Evolutionary conservation across 2,888 invertebrate genomes (phyloP), one percentile per base, ranked within the genome.

Genomic region (Mamestra brassicae): DNA sequence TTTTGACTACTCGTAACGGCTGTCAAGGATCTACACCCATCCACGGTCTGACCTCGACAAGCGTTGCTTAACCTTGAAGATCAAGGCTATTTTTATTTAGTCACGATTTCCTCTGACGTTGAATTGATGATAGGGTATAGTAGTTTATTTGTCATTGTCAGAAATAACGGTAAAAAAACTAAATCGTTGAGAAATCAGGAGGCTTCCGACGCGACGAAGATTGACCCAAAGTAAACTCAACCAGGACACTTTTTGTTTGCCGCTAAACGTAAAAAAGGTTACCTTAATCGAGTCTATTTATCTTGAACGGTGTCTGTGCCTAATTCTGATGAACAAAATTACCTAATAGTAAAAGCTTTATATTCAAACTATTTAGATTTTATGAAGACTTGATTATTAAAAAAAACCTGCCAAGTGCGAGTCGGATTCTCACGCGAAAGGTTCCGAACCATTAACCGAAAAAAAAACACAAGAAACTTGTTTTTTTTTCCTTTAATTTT

Each of bases 231-330:
- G 36, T 57, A 60, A 67, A 34, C 42, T 45, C n/a, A 11, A 36
- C 10, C 11, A 38, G 8, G 8, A 26, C 3, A 11, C 50, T 61
- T 45, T 62, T 47, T 57, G 50, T 34, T 42, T 11, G 42, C 15
- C 10, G 64, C 17, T 62, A 55, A 52, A 45, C 57, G 47, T 61
- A 42, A 72, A 52, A 61, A 71, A 60, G 26, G 13, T 79, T n/a
- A 54, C 62, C 36, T 67, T 54, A 63, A 73, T 67, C n/a, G 34
- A 42, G 36, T 17, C 11, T 66, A 57, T 76, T 62, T 57, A 60
- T 61, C 11, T 62, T 36, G 13, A 76, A 50, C 2, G 11, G n/a
- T 42, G 13, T 68, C 36, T 36, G 10, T n/a, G 69, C 5, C 15
- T 50, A 34, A 55, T 55, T 50, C 8, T 69, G 5, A 77, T 77